Base-by-base conservation (phyloP, 2,888 invertebrate genomes). In the Nephrocerus scutellatus region DNA sequence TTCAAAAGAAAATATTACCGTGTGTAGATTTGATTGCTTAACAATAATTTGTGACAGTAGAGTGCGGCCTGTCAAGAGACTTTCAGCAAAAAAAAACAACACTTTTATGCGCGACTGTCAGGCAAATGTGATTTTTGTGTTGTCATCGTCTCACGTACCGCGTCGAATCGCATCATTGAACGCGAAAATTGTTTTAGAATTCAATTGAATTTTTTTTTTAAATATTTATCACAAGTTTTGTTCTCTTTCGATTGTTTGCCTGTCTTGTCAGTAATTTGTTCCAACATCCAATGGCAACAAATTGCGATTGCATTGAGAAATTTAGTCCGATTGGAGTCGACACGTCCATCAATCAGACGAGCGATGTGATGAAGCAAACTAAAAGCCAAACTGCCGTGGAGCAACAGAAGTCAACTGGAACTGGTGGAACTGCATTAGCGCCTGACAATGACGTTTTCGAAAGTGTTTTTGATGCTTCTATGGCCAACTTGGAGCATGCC, bases 211-310 rank as follows among this genome's bases (percentile, higher is more conserved):
- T n/a, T n/a, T n/a, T n/a, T n/a, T n/a, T n/a, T n/a, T n/a, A n/a
- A n/a, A n/a, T n/a, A n/a, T n/a, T n/a, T n/a, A n/a, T n/a, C n/a
- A n/a, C n/a, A n/a, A n/a, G n/a, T n/a, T n/a, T n/a, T n/a, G n/a
- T n/a, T n/a, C n/a, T n/a, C n/a, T n/a, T n/a, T n/a, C n/a, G n/a
- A n/a, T n/a, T n/a, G n/a, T n/a, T n/a, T n/a, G n/a, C n/a, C n/a
- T n/a, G n/a, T n/a, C n/a, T n/a, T n/a, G n/a, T n/a, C n/a, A n/a
- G n/a, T n/a, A 26, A 26, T 26, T n/a, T 26, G n/a, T n/a, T n/a
- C n/a, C n/a, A n/a, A n/a, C n/a, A n/a, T 23, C 43, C 47, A 55
- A 64, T 64, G 63, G 65, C 62, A 54, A 61, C 62, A 47, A 60
- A 62, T 50, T 60, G 50, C 42, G 56, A 57, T 37, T 51, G 51